Base-by-base conservation (phyloP, 2,888 invertebrate genomes). In the Noctua fimbriata region DNA sequence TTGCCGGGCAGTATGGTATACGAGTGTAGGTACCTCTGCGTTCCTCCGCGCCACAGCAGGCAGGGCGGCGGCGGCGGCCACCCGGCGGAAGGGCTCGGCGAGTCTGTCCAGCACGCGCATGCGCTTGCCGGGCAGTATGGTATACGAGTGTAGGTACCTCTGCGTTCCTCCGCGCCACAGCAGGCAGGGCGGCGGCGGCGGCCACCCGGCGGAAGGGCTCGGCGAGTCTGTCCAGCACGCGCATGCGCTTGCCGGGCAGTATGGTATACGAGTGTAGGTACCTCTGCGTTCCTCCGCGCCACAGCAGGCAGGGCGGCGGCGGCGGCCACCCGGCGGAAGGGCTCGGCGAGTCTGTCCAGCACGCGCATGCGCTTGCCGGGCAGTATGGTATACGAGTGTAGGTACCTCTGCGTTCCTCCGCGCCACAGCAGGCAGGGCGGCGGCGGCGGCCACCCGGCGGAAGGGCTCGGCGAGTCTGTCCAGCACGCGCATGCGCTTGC, bases 351-450 rank as follows among this genome's bases (percentile, higher is more conserved):
- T 0, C 94, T 66, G 12, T 95, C 94, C 63, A 96, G 87, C 82
- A 97, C 93, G 1, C 95, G 90, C 90, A 92, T 87, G 2, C 96
- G 88, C 90, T 96, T n/a, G n/a, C n/a, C n/a, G n/a, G n/a, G n/a
- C n/a, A 52, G 49, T 49, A 49, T 18, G 12, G 12, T 44, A 14
- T 14, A 44, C 5, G 44, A 18, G 7, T 21, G 18, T 52, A 52
- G 2, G 52, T 52, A 65, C 77, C 88, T 94, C 94, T 0, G 95
- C 92, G 44, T 90, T 89, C 73, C 93, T 82, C 71, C 93, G 81
- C 0, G 88, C 85, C 10, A 78, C 78, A 0, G 85, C 18, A 6
- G 91, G 85, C 83, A 90, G 28, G 85, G 87, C 73, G 28, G 85
- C 76, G 1, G 87, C 73, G 2, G 77, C 41, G 58, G 83, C 71